phyloP scores from a whole-genome alignment of 2,888 invertebrate species.

The Drosophila siamana region DNA sequence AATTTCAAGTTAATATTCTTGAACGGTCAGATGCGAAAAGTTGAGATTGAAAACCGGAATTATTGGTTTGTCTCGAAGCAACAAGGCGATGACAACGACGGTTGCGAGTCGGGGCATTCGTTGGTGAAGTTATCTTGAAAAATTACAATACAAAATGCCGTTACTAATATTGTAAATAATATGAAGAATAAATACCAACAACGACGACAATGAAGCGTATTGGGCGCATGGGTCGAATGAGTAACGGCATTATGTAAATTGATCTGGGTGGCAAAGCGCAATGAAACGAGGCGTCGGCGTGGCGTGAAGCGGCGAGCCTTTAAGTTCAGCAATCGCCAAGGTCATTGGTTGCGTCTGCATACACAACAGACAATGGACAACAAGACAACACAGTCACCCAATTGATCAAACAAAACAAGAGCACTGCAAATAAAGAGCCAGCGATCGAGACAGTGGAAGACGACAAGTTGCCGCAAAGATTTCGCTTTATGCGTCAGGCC shows the following conservation, averaged over 20 bases:
- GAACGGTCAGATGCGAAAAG: slow-evolving; percentile 32
- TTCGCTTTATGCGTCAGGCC: slow-evolving; percentile 41
- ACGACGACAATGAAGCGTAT: slow-evolving; percentile 45
- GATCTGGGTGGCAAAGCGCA: slow-evolving; percentile 32
- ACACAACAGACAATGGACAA: slow-evolving; percentile 28
- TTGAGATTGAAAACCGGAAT: slow-evolving; percentile 64
- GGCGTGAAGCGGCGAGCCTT: slow-evolving; percentile 52
- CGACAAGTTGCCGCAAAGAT: slow-evolving; percentile 14
- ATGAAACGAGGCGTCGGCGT: slow-evolving; percentile 27
- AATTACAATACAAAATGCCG: slow-evolving; percentile 69
- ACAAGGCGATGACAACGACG: slow-evolving; percentile 41
- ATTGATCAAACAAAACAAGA: slow-evolving; percentile 34
- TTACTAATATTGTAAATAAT: slow-evolving; percentile 68
- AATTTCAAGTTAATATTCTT: background rate
- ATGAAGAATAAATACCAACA: slow-evolving; percentile 56
- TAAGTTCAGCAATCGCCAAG: slow-evolving; percentile 64
- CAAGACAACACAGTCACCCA: slow-evolving; percentile 9
- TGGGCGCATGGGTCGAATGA: slow-evolving; percentile 50
- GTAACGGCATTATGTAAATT: slow-evolving; percentile 68
- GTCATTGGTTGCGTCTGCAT: slow-evolving; percentile 75
- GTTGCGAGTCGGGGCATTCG: slow-evolving; percentile 19
- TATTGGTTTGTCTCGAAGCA: slow-evolving; percentile 30
- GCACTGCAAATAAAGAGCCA: slow-evolving; percentile 13
- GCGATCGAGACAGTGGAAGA: background rate
- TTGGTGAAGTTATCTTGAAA: slow-evolving; percentile 31